A percentile compares a stretch with the other conserved stretches of the same genome.
Evolutionary conservation across 1,140 invertebrate species (phyloP).

Genomic region (Saccostrea cuccullata): DNA sequence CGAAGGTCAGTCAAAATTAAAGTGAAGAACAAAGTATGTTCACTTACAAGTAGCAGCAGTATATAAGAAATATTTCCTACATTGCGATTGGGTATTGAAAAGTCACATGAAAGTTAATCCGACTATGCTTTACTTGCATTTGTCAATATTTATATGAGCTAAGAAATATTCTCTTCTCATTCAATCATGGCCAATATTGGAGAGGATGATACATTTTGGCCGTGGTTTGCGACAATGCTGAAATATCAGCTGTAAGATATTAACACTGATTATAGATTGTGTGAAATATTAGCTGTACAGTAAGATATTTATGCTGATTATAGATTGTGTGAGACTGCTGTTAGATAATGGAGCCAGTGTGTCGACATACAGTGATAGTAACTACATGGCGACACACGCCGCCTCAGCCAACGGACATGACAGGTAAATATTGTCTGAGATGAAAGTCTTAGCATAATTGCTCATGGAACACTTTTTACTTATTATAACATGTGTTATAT

Average conservation of each 20-base stretch:
- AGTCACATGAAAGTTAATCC: too few relatives aligned
- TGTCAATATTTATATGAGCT: too few relatives aligned
- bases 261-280: neutral
- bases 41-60: too few relatives aligned
- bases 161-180: too few relatives aligned
- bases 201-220: too few relatives aligned
- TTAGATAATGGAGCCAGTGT: conserved; percentile 71
- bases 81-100: too few relatives aligned
- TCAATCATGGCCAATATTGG: too few relatives aligned
- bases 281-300: too few relatives aligned
- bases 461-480: neutral
- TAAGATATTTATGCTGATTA: neutral
- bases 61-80: too few relatives aligned
- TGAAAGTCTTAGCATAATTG: neutral
- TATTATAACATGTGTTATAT: neutral
- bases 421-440: conserved; percentile 59
- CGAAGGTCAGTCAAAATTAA: conserved; percentile 62
- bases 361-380: conserved; percentile 67
- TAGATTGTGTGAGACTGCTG: conserved; percentile 73
- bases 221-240: too few relatives aligned
- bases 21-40: too few relatives aligned
- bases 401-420: conserved; percentile 70
- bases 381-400: conserved; percentile 72
- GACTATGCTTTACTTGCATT: too few relatives aligned
- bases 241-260: neutral